Evolutionary conservation across 2,888 invertebrate genomes (phyloP).

Genomic region (Hermaeophaga mercurialis): DNA sequence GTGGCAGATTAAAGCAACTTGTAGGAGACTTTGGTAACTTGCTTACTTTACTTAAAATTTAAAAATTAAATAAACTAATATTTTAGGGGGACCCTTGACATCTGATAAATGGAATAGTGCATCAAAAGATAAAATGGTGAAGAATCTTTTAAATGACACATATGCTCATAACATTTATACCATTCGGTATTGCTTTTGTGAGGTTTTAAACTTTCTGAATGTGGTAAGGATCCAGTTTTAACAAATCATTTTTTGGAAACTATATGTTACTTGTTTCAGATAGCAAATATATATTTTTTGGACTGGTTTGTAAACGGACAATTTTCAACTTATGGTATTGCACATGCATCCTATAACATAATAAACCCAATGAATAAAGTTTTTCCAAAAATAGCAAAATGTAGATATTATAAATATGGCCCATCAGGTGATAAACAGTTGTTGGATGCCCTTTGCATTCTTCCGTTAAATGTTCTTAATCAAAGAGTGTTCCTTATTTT

Average conservation of each 20-base stretch:
- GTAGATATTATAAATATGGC: slow-evolving; percentile 65
- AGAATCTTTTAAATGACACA: slow-evolving; percentile 64
- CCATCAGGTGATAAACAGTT: slow-evolving; percentile 64
- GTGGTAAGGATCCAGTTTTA: slow-evolving; percentile 71
- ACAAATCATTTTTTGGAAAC: too few relatives aligned
- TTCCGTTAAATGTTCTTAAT: slow-evolving; percentile 78
- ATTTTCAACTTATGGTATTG: slow-evolving; percentile 66
- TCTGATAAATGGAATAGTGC: slow-evolving; percentile 63
- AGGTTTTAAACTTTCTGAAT: slow-evolving; percentile 74
- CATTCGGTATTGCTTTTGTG: slow-evolving; percentile 70
- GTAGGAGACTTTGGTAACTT: slow-evolving; percentile 64
- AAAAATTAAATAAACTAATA: slow-evolving; percentile 4
- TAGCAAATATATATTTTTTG: slow-evolving; percentile 71
- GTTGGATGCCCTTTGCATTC: slow-evolving; percentile 71
- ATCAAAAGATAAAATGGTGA: slow-evolving; percentile 62
- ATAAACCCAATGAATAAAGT: slow-evolving; percentile 67
- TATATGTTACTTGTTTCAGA: too few relatives aligned
- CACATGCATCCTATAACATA: slow-evolving; percentile 58
- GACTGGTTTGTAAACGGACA: slow-evolving; percentile 69
- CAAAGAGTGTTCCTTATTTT: slow-evolving; percentile 78
- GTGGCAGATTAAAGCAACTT: slow-evolving; percentile 65
- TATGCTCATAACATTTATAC: slow-evolving; percentile 69
- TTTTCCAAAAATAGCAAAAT: slow-evolving; percentile 74
- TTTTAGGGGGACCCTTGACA: slow-evolving; percentile 62
- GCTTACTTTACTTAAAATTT: neutral